These are phyloP conservation scores for Elaphurus davidianus DNA, from an alignment of 2,113 vertebrate species.

Conservation along the genomic window DNA sequence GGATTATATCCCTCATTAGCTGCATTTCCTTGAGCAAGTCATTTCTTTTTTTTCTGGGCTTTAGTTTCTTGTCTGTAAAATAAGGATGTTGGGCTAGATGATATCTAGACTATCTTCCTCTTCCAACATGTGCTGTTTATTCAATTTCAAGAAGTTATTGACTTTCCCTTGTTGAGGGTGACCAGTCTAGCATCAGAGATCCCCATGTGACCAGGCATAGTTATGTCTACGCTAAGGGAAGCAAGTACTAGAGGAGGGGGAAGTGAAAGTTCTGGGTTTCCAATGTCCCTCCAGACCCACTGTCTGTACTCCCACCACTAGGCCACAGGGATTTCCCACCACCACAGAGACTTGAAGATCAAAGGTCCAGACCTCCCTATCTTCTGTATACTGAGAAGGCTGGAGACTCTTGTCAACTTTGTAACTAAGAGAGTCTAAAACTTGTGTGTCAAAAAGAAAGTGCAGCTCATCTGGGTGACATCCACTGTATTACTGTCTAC, in stretches of 20 bases:
- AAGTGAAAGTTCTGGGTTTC: conserved; percentile 22
- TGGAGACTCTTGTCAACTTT: background rate
- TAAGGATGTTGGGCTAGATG: background rate
- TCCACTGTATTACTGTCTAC: background rate
- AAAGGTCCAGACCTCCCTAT: background rate
- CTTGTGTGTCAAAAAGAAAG: background rate
- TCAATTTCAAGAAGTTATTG: background rate
- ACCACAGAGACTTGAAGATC: background rate
- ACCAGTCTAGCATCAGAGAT: background rate
- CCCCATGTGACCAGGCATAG: background rate
- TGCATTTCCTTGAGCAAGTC: background rate
- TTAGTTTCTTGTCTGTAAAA: background rate
- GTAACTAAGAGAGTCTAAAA: background rate
- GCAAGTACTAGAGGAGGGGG: background rate
- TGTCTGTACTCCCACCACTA: background rate
- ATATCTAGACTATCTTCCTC: background rate
- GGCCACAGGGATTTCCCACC: background rate
- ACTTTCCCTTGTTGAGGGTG: background rate
- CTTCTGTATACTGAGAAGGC: background rate
- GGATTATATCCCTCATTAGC: background rate
- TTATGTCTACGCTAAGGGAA: background rate
- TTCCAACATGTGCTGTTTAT: background rate
- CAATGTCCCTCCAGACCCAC: background rate
- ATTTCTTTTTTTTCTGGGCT: background rate
- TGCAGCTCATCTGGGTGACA: background rate